phyloP scores from a whole-genome alignment of 2,113 vertebrate genomes.

The Lethenteron camtschaticum region DNA sequence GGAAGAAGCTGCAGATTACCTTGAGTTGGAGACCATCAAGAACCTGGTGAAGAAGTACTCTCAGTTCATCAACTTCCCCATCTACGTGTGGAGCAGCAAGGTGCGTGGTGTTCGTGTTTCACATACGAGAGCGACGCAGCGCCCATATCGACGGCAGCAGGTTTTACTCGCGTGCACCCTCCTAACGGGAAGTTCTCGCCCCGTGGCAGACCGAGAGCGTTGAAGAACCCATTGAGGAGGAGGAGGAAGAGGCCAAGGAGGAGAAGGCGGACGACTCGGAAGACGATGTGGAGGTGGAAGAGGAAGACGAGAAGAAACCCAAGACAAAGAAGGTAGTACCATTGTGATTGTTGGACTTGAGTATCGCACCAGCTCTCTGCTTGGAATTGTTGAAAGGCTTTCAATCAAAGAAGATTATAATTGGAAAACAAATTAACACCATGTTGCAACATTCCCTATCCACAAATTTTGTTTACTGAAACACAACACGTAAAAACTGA shows the following conservation, averaged over 20 bases:
- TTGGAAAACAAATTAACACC: too few relatives aligned
- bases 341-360: background rate
- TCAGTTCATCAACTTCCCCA: slow-evolving; percentile 97
- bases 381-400: too few relatives aligned
- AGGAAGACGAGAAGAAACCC: slow-evolving; percentile 77
- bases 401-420: too few relatives aligned
- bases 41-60: slow-evolving; percentile 89
- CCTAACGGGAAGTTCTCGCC: background rate
- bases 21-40: slow-evolving; percentile 95
- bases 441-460: too few relatives aligned
- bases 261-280: slow-evolving; percentile 44
- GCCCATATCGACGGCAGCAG: too few relatives aligned
- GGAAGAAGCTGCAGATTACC: slow-evolving; percentile 87
- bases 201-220: slow-evolving; percentile 59
- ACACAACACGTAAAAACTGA: too few relatives aligned
- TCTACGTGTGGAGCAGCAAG: slow-evolving; percentile 98
- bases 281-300: slow-evolving; percentile 65
- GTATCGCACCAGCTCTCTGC: background rate
- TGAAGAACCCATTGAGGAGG: slow-evolving; percentile 74
- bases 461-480: too few relatives aligned
- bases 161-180: too few relatives aligned
- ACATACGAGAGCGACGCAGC: too few relatives aligned
- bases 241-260: slow-evolving; percentile 38
- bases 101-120: slow-evolving; percentile 19
- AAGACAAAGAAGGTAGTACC: slow-evolving; percentile 70